These are phyloP conservation scores for Drosophila subobscura DNA, from an alignment of 1,140 invertebrate genomes.

Conservation along the genomic window DNA sequence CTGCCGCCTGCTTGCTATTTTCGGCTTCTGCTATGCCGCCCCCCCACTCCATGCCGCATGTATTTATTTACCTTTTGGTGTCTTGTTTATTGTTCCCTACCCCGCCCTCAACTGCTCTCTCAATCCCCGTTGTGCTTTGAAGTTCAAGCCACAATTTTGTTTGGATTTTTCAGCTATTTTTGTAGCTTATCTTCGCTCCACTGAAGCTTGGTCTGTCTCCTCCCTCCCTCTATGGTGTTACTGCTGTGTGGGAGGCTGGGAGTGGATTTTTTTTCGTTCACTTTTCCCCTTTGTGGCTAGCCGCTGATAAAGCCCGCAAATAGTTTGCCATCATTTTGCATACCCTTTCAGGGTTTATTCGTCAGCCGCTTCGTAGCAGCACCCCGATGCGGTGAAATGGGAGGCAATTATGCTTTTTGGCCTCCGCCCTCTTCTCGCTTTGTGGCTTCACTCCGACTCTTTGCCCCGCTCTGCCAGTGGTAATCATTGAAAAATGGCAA, in stretches of 20 bases:
- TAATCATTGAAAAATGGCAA: constrained; percentile 64
- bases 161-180: constrained; percentile 50
- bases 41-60: constrained; percentile 41
- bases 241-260: background rate
- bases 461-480: background rate
- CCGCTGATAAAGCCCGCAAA: constrained; percentile 44
- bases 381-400: too few species aligned
- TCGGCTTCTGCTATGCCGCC: constrained; percentile 6
- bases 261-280: constrained; percentile 6
- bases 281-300: constrained; percentile 16
- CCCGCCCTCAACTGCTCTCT: constrained; percentile 3
- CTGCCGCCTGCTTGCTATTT: constrained; percentile 44
- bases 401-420: constrained; percentile 67
- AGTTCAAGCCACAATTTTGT: constrained; percentile 75
- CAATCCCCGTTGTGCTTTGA: constrained; percentile 58
- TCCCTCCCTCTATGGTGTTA: constrained; percentile 13
- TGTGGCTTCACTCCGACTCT: constrained; percentile 4
- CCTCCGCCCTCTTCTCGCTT: constrained; percentile 6
- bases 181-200: constrained; percentile 62
- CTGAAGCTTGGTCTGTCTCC: constrained; percentile 3
- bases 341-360: background rate
- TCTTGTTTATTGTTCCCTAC: constrained; percentile 71
- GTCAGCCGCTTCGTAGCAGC: too few species aligned
- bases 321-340: constrained; percentile 33
- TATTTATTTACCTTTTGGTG: constrained; percentile 79